These are phyloP conservation scores for Alethe castanea DNA, from an alignment of 2,113 vertebrate species.

Conservation along the genomic window DNA sequence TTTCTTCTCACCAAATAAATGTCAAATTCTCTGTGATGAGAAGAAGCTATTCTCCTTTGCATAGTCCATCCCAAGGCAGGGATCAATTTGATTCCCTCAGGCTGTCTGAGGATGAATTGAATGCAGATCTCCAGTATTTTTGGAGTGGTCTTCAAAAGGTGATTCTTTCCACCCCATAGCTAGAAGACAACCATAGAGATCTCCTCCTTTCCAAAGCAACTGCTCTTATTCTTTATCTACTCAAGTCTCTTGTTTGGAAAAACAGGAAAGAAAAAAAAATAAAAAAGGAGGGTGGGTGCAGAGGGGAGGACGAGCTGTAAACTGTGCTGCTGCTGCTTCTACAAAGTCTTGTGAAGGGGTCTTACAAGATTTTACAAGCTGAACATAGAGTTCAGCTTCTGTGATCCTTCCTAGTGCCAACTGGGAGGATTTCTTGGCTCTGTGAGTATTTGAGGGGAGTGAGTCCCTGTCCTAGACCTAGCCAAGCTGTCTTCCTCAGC, in stretches of 20 bases:
- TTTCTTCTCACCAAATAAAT: not conserved
- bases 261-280: not conserved
- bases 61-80: not conserved
- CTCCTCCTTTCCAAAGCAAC: not conserved
- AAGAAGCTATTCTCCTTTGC: not conserved
- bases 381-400: not conserved
- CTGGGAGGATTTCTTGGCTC: not conserved
- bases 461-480: not conserved
- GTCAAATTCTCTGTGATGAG: not conserved
- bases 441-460: not conserved
- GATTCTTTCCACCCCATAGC: not conserved
- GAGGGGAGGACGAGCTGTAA: not conserved
- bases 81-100: not conserved
- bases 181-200: not conserved
- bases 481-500: not conserved
- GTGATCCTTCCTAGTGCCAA: not conserved
- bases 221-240: not conserved
- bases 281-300: fast-evolving
- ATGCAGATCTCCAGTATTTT: not conserved
- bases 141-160: not conserved
- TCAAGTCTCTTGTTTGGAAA: not conserved
- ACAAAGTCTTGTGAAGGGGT: not conserved
- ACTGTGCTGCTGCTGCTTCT: not conserved
- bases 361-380: not conserved
- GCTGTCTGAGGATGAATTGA: not conserved